Percentiles rank a stretch among this genome's conserved stretches.
These are phyloP conservation scores for Typhlichthys subterraneus DNA, from an alignment of 2,797 vertebrate species.

Conservation along the genomic window DNA sequence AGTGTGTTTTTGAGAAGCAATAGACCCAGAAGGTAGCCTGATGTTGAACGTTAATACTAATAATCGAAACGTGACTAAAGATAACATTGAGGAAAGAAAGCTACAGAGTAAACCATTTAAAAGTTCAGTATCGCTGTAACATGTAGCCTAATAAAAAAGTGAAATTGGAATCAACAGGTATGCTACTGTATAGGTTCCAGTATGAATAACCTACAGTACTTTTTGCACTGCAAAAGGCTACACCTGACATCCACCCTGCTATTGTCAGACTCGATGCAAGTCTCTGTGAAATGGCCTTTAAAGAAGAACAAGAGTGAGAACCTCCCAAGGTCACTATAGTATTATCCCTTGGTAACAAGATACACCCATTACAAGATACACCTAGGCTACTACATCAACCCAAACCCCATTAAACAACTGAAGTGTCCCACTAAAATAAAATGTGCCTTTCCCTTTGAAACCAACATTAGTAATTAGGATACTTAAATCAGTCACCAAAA, in stretches of 20 bases:
- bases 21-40: no score
- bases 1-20: no score
- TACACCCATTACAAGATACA: not conserved
- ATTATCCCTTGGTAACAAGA: slow-evolving; percentile 38
- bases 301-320: slow-evolving; percentile 27
- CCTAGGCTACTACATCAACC: not conserved
- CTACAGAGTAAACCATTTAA: no score
- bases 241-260: slow-evolving; percentile 2
- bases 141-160: no score
- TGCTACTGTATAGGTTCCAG: no score
- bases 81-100: no score
- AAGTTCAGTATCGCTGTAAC: no score
- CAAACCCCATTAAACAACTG: slow-evolving; percentile 36
- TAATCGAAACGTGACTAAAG: no score
- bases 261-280: not conserved
- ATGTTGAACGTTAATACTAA: no score
- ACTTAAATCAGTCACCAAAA: not conserved
- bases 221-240: not conserved
- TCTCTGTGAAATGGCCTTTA: not conserved
- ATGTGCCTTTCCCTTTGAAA: not conserved
- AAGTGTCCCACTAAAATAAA: slow-evolving; percentile 14
- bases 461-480: not conserved
- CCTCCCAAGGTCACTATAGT: slow-evolving; percentile 13
- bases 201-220: no score
- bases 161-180: no score